Percentiles rank a stretch among this genome's conserved stretches.
Evolutionary conservation across 2,888 invertebrate genomes (phyloP).

Genomic region (Ctenicera cuprea): DNA sequence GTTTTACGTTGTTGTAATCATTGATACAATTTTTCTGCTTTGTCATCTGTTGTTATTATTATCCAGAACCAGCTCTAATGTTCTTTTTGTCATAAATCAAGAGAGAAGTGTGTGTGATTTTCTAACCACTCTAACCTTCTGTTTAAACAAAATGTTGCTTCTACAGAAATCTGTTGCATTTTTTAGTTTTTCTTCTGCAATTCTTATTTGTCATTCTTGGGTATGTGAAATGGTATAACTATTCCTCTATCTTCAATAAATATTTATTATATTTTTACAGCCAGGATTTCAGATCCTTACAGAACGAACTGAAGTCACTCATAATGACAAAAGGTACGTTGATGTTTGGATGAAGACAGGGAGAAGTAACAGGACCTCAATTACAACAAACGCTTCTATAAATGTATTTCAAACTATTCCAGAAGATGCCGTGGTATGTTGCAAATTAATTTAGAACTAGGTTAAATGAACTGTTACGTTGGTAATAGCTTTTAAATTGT

Average conservation of each 20-base stretch:
- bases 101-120: no score
- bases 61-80: no score
- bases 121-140: no score
- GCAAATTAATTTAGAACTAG: no score
- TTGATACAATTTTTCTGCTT: no score
- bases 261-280: not conserved
- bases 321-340: not conserved
- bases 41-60: no score
- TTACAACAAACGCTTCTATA: not conserved
- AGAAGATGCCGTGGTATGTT: not conserved
- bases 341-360: constrained; percentile 7
- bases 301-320: constrained; percentile 5
- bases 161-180: no score
- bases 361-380: not conserved
- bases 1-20: no score
- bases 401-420: constrained; percentile 8
- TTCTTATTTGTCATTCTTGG: not conserved
- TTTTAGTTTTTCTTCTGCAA: not conserved
- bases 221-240: not conserved
- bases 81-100: no score
- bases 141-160: no score
- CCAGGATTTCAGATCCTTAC: constrained; percentile 16
- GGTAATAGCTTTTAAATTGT: no score
- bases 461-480: no score
- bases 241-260: not conserved